A percentile compares a stretch with the other conserved stretches of the same genome.
These are phyloP conservation scores for Apis laboriosa DNA, from an alignment of 1,140 invertebrate species.

Conservation along the genomic window DNA sequence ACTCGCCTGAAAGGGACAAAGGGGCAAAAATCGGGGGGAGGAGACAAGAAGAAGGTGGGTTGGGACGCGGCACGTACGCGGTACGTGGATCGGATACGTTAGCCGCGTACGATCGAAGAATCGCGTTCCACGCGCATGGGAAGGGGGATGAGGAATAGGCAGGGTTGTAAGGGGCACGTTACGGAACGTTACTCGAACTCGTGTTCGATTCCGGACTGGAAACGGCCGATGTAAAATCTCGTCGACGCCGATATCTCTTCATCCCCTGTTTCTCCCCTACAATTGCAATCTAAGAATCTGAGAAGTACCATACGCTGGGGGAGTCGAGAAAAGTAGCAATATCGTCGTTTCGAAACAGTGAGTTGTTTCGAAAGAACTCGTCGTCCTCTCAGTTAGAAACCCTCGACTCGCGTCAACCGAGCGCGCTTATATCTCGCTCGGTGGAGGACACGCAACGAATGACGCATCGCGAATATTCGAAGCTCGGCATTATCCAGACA, in stretches of 20 bases:
- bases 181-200: constrained; percentile 56
- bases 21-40: constrained; percentile 37
- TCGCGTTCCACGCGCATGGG: constrained; percentile 44
- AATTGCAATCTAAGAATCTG: no score
- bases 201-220: not conserved
- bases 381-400: no score
- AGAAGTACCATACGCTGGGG: no score
- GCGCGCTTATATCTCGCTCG: no score
- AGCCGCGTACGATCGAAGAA: constrained; percentile 62
- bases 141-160: no score
- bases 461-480: constrained; percentile 69
- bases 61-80: constrained; percentile 60
- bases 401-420: no score
- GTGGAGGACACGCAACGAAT: constrained; percentile 17
- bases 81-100: constrained; percentile 69
- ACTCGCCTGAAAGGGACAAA: constrained; percentile 22
- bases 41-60: not conserved
- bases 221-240: not conserved
- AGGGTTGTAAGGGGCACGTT: constrained; percentile 33
- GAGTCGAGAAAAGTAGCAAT: no score
- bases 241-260: not conserved
- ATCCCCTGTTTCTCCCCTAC: no score
- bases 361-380: no score
- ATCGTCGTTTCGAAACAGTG: no score
- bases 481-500: constrained; percentile 61